Percentiles rank a stretch among this genome's conserved stretches.
Evolutionary conservation across 2,797 vertebrate genomes (phyloP).

Genomic region (Acrossocheilus fasciatus): DNA sequence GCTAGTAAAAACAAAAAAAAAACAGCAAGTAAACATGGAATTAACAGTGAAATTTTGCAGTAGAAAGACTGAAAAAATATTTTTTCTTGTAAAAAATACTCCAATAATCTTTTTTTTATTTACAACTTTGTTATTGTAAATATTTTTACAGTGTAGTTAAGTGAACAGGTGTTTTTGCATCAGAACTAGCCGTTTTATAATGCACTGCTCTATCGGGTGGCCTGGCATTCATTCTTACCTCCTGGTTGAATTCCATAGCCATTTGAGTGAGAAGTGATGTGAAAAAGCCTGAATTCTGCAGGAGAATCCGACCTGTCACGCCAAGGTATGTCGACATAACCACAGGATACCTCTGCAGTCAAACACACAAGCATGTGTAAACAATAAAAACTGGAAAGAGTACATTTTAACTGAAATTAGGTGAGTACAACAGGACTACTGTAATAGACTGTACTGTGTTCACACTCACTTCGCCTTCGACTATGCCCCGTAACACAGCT

Average conservation of each 20-base stretch:
- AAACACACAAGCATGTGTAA: slow-evolving; percentile 50
- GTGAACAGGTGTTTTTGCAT: neutral
- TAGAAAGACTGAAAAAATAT: no score
- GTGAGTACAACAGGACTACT: neutral
- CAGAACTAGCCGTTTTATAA: neutral
- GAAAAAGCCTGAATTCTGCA: slow-evolving; percentile 94
- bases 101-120: no score
- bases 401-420: neutral
- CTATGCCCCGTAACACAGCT: slow-evolving; percentile 87
- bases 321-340: slow-evolving; percentile 97
- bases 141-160: no score
- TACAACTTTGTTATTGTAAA: no score
- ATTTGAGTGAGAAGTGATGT: slow-evolving; percentile 91
- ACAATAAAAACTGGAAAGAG: neutral
- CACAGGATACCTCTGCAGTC: slow-evolving; percentile 88
- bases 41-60: no score
- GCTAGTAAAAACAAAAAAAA: no score
- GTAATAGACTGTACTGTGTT: neutral
- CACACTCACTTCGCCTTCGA: slow-evolving; percentile 92
- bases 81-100: no score
- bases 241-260: slow-evolving; percentile 87
- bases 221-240: slow-evolving; percentile 78
- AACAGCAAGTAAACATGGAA: no score
- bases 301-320: slow-evolving; percentile 89
- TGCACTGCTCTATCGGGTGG: neutral